Evolutionary conservation across 2,888 invertebrate genomes (phyloP), one percentile per base, ranked within the genome.

Genomic region (Clanis bilineata): DNA sequence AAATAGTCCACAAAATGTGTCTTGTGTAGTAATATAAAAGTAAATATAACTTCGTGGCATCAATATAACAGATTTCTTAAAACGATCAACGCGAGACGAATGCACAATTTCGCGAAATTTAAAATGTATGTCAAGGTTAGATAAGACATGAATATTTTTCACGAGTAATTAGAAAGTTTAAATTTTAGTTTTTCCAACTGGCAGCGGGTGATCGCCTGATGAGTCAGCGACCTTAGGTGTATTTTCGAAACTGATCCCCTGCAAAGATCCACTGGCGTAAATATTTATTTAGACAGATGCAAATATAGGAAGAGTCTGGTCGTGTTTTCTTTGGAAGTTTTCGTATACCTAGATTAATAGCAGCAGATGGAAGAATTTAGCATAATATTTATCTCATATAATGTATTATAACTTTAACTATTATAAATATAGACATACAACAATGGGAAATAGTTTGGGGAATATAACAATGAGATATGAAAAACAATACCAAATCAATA

Each of bases 91-190:
- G 28, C 3, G 51, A 28, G 79, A 72, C 73, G 32, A 51, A 69
- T 75, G 76, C 69, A 74, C 64, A 74, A 77, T 77, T 79, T 81
- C 75, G 75, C 70, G 62, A 63, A 66, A 66, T 61, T 25, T 60
- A 59, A 59, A 66, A 83, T 78, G 69, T 80, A 63, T 87, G 88
- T 86, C 88, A 89, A 84, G 88, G 88, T 72, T 60, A 51, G 22
- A 12, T n/a, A 7, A 54, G 38, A 47, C 32, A 44, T 60, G 60
- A 47, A 43, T 54, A 65, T 60, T 63, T 58, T 67, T 51, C 51
- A 15, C 32, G 51, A 51, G 51, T 32, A 51, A 51, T 51, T 51
- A 51, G 51, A 51, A 51, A 51, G 51, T 18, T 51, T 15, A 15
- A 25, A 28, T 32, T 47, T 51, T 28, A 51, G 51, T 51, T 51